Percentiles rank a stretch among this genome's conserved stretches.
phyloP scores from a whole-genome alignment of 2,888 invertebrate species.

The Hypsopygia costalis region DNA sequence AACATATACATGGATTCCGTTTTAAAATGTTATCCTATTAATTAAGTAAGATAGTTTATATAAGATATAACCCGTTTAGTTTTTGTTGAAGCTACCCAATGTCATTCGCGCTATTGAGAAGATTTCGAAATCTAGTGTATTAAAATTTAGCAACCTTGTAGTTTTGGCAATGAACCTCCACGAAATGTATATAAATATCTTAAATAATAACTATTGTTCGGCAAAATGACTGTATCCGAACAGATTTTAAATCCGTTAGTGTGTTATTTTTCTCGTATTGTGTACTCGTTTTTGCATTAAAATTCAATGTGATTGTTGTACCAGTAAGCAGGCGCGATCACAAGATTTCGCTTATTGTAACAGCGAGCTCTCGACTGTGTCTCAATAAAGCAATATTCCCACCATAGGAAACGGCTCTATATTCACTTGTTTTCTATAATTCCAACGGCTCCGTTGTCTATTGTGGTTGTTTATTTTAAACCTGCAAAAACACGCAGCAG shows the following conservation, averaged over 20 bases:
- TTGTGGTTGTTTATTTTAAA: constrained; percentile 16
- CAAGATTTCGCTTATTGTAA: constrained; percentile 53
- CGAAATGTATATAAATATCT: constrained; percentile 25
- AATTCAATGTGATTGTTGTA: constrained; percentile 35
- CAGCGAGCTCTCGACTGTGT: constrained; percentile 34
- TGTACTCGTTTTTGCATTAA: constrained; percentile 31
- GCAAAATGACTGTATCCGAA: constrained; percentile 13
- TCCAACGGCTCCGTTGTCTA: constrained; percentile 18
- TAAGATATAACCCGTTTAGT: neutral
- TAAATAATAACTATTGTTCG: constrained; percentile 33
- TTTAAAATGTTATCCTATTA: too few relatives aligned
- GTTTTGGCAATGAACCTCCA: constrained; percentile 42
- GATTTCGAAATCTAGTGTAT: constrained; percentile 28
- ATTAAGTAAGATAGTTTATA: neutral
- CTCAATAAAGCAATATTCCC: constrained; percentile 45
- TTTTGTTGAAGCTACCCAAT: constrained; percentile 21
- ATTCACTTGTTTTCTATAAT: constrained; percentile 27
- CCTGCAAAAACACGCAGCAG: constrained; percentile 15
- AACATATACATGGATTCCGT: too few relatives aligned
- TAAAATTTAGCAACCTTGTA: constrained; percentile 36
- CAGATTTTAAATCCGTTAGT: constrained; percentile 13
- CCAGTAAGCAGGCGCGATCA: constrained; percentile 21
- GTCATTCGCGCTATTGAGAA: constrained; percentile 29
- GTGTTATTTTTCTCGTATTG: constrained; percentile 21
- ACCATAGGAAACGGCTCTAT: constrained; percentile 33